Base-by-base conservation (phyloP, 1,140 invertebrate genomes). In the Philopotamus ludificatus region DNA sequence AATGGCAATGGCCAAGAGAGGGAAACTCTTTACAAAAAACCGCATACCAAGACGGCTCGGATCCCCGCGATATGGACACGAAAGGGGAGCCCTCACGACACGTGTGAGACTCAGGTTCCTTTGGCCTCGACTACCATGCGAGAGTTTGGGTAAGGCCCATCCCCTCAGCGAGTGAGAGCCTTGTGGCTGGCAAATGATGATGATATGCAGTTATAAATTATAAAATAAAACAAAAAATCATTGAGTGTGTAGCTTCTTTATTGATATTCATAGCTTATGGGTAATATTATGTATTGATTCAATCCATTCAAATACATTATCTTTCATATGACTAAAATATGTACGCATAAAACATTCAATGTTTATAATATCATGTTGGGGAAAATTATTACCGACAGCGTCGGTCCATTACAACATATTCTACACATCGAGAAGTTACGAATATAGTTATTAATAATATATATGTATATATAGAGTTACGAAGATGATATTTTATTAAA, bases 311-410 rank as follows among this genome's bases (percentile, higher is more conserved):
- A 66, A 50, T 61, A 66, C 57, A 66, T 66, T 57, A 60, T 59
- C 50, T 60, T 60, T 21, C 22, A 60, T 28, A 66, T 47, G 41
- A 61, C 65, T 66, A 66, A 66, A 66, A 49, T 66, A 66, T 54
- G 61, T 66, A 66, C 28, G 65, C 57, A 65, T 65, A 59, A 58
- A 57, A 65, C 63, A 65, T 65, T 53, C 47, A 65, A 65, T 60
- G 44, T 54, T 39, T 58, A 65, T 65, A 65, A 23, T 59, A 51
- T 53, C 39, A 34, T 39, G 45, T 8, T 28, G 26, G 45, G 54
- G 50, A 20, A 18, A 12, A 16, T 25, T 22, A 21, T n/a, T n/a
- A 28, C 16, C 21, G 25, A 49, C 42, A 49, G 21, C 49, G 28
- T 65, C 45, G 15, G 4, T 28, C 25, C 26, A 34, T 41, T n/a